A percentile compares a stretch with the other conserved stretches of the same genome.
phyloP scores from a whole-genome alignment of 1,140 invertebrate species.

The Elymnias hypermnestra region DNA sequence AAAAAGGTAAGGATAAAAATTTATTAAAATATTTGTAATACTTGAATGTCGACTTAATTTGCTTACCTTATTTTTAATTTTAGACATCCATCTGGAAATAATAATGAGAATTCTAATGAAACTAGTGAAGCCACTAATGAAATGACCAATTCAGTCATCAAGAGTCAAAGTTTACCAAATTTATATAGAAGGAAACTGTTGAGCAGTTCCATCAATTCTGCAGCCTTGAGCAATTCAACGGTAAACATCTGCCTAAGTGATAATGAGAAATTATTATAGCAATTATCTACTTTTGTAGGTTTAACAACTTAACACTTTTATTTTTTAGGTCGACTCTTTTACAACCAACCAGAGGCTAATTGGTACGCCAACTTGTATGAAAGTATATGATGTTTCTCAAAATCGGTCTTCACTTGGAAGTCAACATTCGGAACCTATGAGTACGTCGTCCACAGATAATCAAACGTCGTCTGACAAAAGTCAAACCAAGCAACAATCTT shows the following conservation, averaged over 20 bases:
- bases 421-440: slow-evolving; percentile 78
- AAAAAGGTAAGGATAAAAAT: slow-evolving; percentile 48
- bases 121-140: slow-evolving; percentile 53
- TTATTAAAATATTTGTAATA: background rate
- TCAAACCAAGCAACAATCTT: slow-evolving; percentile 78
- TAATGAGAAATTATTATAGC: slow-evolving; percentile 29
- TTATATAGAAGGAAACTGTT: slow-evolving; percentile 72
- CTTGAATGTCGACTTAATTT: too few species aligned
- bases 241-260: slow-evolving; percentile 57
- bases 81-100: slow-evolving; percentile 87
- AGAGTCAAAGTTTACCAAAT: slow-evolving; percentile 87
- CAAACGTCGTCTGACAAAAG: slow-evolving; percentile 75
- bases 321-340: slow-evolving; percentile 73
- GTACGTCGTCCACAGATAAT: slow-evolving; percentile 66
- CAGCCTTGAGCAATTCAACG: slow-evolving; percentile 78
- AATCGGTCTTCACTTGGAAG: slow-evolving; percentile 64
- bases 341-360: slow-evolving; percentile 71
- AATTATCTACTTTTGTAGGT: slow-evolving; percentile 16
- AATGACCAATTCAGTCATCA: slow-evolving; percentile 74
- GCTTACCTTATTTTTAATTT: too few species aligned
- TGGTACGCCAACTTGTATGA: slow-evolving; percentile 71
- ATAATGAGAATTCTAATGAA: slow-evolving; percentile 77
- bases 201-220: slow-evolving; percentile 65
- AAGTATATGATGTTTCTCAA: slow-evolving; percentile 81
- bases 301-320: slow-evolving; percentile 32